Evolutionary conservation across 1,140 invertebrate species (phyloP), one percentile per base, ranked within the genome.

Genomic region (Halyomorpha halys): DNA sequence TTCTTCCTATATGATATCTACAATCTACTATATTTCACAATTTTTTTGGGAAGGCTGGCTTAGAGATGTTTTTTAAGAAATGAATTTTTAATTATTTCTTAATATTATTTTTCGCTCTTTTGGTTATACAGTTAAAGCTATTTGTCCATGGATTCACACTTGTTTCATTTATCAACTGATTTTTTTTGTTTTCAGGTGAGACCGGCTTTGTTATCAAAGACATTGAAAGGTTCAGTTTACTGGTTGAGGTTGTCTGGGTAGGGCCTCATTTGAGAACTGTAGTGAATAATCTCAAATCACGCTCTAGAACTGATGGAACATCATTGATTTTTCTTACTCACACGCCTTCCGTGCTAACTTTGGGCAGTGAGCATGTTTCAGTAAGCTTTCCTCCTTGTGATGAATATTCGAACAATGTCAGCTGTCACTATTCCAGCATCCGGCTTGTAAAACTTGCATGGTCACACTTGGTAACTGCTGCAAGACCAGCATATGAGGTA

Each of bases 381-480:
- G 34, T 82, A 80, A 19, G 70, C 5, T 79, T 84, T 70, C 81
- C 82, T 13, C 73, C 76, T 54, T 84, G 82, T 68, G 76, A 81
- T 19, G 70, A 75, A 6, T 70, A 72, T 5, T 67, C 72, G 67
- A 11, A 69, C 73, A 66, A 63, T 0, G 65, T 74, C 2, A 74
- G 76, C 11, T 86, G 84, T 67, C 77, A 77, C 61, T 87, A 86
- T 70, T 84, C 86, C 62, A 74, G 82, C 15, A 80, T 81, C 49
- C 78, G 83, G 25, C 73, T 88, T 23, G 76, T 82, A 1, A 90
- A 91, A 72, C 70, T 86, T 27, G 80, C 80, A 15, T 87, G 85
- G 81, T 69, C 72, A 0, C 77, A 77, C 53, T 68, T 86, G 0
- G 76, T 83, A 63, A 70, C 71, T 3, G 71, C 73, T 3, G 82